Percentiles rank a stretch among this genome's conserved stretches.
phyloP scores from a whole-genome alignment of 2,113 vertebrate genomes.

The Tetrao urogallus region DNA sequence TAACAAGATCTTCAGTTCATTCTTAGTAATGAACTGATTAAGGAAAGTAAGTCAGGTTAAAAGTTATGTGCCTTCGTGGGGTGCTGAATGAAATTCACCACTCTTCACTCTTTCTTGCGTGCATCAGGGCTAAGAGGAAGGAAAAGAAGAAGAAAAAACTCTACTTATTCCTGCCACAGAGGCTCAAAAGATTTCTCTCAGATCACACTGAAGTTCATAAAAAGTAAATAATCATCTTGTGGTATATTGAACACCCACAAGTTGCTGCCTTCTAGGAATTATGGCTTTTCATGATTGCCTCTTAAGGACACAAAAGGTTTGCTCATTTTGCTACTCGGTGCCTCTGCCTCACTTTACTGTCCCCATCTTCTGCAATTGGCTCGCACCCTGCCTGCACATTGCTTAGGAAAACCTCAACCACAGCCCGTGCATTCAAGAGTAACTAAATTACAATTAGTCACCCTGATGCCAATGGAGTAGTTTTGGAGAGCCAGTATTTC shows the following conservation, averaged over 20 bases:
- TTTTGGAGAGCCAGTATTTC: neutral
- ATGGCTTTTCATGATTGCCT: constrained; percentile 25
- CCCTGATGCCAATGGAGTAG: neutral
- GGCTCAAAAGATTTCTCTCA: neutral
- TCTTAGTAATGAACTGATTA: neutral
- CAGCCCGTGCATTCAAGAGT: rapidly evolving
- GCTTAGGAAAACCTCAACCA: neutral
- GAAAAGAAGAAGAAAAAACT: neutral
- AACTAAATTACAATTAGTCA: neutral
- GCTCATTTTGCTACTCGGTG: neutral
- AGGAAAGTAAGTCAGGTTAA: too few species aligned
- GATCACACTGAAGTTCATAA: neutral
- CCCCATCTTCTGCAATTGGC: neutral
- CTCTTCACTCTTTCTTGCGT: neutral
- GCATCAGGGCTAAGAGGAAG: neutral
- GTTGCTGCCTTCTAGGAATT: constrained; percentile 8
- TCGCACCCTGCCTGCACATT: neutral
- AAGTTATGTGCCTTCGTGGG: too few species aligned
- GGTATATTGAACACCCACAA: constrained; percentile 19
- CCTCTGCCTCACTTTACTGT: neutral
- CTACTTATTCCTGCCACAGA: neutral
- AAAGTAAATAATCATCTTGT: constrained; percentile 49
- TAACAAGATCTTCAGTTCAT: neutral
- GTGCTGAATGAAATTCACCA: neutral
- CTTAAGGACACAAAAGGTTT: neutral